A percentile compares a stretch with the other conserved stretches of the same genome.
Conservation (phyloP, 2,797 vertebrate genomes). For the Smutsia gigantea region DNA sequence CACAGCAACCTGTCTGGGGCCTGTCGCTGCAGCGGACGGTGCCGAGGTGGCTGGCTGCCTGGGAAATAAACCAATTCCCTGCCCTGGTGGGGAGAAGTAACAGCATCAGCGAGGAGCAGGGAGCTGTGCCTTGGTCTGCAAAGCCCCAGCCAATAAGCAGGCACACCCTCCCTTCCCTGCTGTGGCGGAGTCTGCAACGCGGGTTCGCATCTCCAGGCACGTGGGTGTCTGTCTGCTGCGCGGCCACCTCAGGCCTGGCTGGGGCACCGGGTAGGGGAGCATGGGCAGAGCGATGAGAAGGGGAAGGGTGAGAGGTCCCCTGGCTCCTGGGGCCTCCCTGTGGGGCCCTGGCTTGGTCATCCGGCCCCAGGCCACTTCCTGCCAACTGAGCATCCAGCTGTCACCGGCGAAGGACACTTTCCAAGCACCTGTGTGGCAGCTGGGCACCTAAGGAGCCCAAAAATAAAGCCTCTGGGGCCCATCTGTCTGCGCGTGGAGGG, state of each 20-base stretch:
- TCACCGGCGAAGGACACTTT: not conserved
- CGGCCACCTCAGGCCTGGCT: not conserved
- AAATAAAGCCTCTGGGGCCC: not conserved
- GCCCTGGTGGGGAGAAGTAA: slow-evolving; percentile 42
- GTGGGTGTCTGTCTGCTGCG: not conserved
- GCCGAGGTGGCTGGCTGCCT: slow-evolving; percentile 63
- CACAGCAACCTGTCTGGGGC: slow-evolving; percentile 2
- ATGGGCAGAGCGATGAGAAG: not conserved
- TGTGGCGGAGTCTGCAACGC: not conserved
- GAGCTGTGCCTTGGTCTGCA: not conserved
- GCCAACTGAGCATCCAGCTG: not conserved
- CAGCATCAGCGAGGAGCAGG: slow-evolving; percentile 44
- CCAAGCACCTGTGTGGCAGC: not conserved
- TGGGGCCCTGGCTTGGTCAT: not conserved
- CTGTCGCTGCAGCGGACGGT: not conserved
- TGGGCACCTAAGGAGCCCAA: not conserved
- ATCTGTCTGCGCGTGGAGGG: not conserved
- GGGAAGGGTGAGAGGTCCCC: too few species aligned
- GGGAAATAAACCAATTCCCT: slow-evolving; percentile 66
- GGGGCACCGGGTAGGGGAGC: rapidly evolving
- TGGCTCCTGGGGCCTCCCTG: too few species aligned
- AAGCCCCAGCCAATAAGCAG: slow-evolving; percentile 58
- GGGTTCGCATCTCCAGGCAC: not conserved
- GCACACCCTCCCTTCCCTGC: not conserved
- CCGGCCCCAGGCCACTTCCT: not conserved